Base-by-base conservation (phyloP, 2,888 invertebrate species). In the Dryobota labecula region DNA sequence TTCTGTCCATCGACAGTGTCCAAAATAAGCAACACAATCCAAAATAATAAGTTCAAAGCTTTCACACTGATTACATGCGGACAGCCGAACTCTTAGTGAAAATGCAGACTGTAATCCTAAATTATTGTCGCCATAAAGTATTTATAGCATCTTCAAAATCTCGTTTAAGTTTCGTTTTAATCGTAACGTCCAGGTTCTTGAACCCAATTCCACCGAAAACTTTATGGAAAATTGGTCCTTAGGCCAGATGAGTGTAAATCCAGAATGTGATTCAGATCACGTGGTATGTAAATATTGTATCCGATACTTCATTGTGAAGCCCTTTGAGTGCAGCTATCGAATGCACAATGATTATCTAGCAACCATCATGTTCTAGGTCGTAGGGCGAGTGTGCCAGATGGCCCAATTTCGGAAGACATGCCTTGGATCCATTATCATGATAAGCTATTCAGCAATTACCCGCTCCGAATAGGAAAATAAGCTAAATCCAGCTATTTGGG, bases 221-320 rank as follows among this genome's bases (percentile, higher is more conserved):
- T 47, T 60, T 47, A 51, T 33, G 27, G 13, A 61, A 47, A 54
- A 51, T 45, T 56, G 38, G 9, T 45, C 27, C 24, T 27, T n/a
- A 75, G 5, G 20, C 61, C 53, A 73, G 51, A 57, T 56, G 60
- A 27, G 15, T 57, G 56, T 2, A 51, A 67, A 38, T 33, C 15
- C 43, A 36, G 20, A 73, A 73, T 49, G n/a, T 24, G 36, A 84
- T 71, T 70, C 76, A 51, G 49, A 70, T 68, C 66, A 62, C 56
- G 60, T 49, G 43, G 13, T 68, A 76, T 85, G 85, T 76, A 69
- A 84, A 84, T 84, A 47, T 56, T 73, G 69, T 76, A 65, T 70
- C 70, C 72, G 63, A 74, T 85, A 61, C 72, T 67, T 82, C 75
- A 84, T 54, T 49, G 53, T 53, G 61, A 60, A 58, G 53, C 80